These are phyloP conservation scores for Sussaba pulchella DNA, from an alignment of 2,888 invertebrate genomes.

Conservation along the genomic window DNA sequence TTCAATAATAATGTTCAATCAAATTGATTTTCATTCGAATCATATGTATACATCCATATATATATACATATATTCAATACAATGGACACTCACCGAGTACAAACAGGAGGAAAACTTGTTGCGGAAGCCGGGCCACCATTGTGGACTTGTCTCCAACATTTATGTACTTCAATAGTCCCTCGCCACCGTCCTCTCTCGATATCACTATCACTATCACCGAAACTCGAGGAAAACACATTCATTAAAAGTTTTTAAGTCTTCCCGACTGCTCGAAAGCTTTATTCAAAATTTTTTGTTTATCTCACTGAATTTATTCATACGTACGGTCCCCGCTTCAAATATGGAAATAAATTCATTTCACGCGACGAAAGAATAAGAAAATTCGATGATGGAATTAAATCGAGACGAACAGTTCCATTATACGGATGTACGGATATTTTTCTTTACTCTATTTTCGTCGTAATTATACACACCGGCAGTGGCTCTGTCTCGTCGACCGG, in stretches of 20 bases:
- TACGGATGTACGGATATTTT: not conserved
- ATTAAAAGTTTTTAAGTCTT: constrained; percentile 68
- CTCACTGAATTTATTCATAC: not conserved
- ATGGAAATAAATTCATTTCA: too few relatives aligned
- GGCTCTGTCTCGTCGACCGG: not conserved
- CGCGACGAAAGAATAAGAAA: not conserved
- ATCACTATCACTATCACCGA: constrained; percentile 77
- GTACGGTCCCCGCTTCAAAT: not conserved
- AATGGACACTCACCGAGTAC: constrained; percentile 79
- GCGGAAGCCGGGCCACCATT: constrained; percentile 83
- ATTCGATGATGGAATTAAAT: not conserved
- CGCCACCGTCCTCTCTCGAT: constrained; percentile 74
- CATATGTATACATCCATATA: too few relatives aligned
- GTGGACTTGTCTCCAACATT: constrained; percentile 81
- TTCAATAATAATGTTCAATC: too few relatives aligned
- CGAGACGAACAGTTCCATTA: too few relatives aligned
- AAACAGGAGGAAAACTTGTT: constrained; percentile 82
- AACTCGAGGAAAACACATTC: constrained; percentile 77
- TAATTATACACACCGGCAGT: constrained; percentile 1
- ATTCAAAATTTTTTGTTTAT: not conserved
- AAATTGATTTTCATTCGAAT: too few relatives aligned
- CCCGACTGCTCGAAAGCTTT: constrained; percentile 14
- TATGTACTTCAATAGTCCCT: constrained; percentile 79
- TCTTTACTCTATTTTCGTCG: constrained; percentile 3
- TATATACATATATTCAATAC: not conserved